Evolutionary conservation across 2,888 invertebrate species (phyloP), one percentile per base, ranked within the genome.

Genomic region (Agrilus mali): DNA sequence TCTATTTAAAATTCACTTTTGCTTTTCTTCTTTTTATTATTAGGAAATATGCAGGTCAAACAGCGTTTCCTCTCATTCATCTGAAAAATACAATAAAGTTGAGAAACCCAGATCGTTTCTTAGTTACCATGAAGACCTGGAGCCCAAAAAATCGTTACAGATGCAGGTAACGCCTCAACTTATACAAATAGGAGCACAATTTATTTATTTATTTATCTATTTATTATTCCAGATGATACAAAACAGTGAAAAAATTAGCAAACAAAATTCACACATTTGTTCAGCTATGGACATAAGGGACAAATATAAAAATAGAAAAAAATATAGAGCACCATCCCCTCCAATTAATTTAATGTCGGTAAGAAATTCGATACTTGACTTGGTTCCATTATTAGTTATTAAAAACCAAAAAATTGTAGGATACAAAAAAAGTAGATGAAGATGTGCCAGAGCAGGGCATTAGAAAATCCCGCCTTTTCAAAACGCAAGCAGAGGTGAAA

Each of bases 301-400:
- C 47, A 69, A 65, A 50, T 64, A 57, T 43, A 69, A 63, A 64
- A 74, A 75, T 44, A 80, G 81, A 57, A 81, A 86, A 61, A 86
- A 86, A 65, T 84, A 85, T 60, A 77, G 79, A 69, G 86, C 86
- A 3, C 84, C 84, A 14, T 74, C 78, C 46, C 82, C 83, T 43
- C 75, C 75, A 14, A 44, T 14, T 71, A 41, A 20, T 41, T 22
- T 40, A 47, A 49, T 36, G 33, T 54, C 38, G 54, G 55, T 38
- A 58, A 56, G 41, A 55, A 50, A 33, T 56, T 52, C 38, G 48
- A 50, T 49, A 35, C 8, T 14, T 13, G n/a, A 33, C 8, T 15
- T 36, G 10, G 10, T 10, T 27, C 8, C 8, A 27, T 27, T 10
- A 27, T 3, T 27, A 2, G 2, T 27, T 10, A 27, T 10, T 10